These are phyloP conservation scores for Ceraclea dissimilis DNA, from an alignment of 2,888 invertebrate species.

Conservation along the genomic window DNA sequence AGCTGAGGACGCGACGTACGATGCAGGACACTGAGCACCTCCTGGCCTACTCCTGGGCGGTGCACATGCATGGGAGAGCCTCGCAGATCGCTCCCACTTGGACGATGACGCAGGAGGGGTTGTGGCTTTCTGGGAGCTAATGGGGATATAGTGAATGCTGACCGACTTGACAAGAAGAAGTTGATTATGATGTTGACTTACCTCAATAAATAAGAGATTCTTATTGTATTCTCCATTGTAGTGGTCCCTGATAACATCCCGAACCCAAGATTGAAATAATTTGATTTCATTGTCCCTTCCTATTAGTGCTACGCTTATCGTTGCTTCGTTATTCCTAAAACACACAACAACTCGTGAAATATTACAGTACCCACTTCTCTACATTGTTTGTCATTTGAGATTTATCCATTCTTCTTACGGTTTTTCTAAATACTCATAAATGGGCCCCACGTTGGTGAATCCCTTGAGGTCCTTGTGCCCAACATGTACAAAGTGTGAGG, in stretches of 20 bases:
- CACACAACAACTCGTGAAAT: not conserved
- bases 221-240: not conserved
- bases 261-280: not conserved
- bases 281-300: constrained; percentile 4
- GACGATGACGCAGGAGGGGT: too few relatives aligned
- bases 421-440: constrained; percentile 50
- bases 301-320: not conserved
- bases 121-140: too few relatives aligned
- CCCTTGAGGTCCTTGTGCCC: constrained; percentile 52
- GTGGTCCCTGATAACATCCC: not conserved
- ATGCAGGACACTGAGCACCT: too few relatives aligned
- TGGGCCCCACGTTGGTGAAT: constrained; percentile 52
- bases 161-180: too few relatives aligned
- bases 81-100: too few relatives aligned
- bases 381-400: not conserved
- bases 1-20: too few relatives aligned
- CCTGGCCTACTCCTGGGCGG: too few relatives aligned
- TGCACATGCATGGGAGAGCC: too few relatives aligned
- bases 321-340: not conserved
- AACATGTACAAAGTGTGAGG: constrained; percentile 51
- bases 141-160: too few relatives aligned
- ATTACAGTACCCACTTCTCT: too few relatives aligned
- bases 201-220: not conserved
- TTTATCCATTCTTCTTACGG: not conserved
- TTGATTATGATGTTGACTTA: too few relatives aligned